phyloP scores from a whole-genome alignment of 2,888 invertebrate genomes.

The Polymixis lichenea region DNA sequence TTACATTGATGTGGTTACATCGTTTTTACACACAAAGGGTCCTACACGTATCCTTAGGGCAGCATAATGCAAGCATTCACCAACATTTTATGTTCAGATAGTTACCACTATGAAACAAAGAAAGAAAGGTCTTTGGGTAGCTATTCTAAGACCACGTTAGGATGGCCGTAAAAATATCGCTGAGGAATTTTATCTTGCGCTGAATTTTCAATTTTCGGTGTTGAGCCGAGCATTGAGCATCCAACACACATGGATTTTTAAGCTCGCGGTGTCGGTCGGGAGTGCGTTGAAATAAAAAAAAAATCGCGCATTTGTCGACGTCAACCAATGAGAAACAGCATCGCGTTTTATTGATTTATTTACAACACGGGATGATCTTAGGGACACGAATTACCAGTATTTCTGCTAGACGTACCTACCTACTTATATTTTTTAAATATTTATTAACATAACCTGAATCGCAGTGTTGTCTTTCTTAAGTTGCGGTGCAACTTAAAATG shows the following conservation, averaged over 20 bases:
- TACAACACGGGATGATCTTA: conserved; percentile 31
- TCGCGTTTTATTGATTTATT: conserved; percentile 47
- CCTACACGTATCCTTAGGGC: neutral
- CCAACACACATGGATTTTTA: no score
- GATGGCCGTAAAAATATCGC: no score
- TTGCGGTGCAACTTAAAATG: conserved; percentile 8
- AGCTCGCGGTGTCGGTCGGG: no score
- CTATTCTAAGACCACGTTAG: no score
- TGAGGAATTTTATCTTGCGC: no score
- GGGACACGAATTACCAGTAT: conserved; percentile 50
- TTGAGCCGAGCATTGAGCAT: no score
- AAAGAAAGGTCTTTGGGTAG: no score
- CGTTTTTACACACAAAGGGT: neutral
- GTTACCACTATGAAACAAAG: no score
- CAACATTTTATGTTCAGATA: neutral
- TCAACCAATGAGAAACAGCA: conserved; percentile 12
- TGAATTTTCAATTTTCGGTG: no score
- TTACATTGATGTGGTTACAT: neutral
- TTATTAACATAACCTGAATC: conserved; percentile 50
- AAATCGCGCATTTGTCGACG: neutral
- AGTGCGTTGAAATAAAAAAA: no score
- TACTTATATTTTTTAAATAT: conserved; percentile 5
- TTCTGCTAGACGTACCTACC: conserved; percentile 10
- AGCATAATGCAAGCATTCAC: neutral
- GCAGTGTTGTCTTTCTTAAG: conserved; percentile 10